Conservation (phyloP, 1,140 invertebrate species). For the Carposina sasakii region DNA sequence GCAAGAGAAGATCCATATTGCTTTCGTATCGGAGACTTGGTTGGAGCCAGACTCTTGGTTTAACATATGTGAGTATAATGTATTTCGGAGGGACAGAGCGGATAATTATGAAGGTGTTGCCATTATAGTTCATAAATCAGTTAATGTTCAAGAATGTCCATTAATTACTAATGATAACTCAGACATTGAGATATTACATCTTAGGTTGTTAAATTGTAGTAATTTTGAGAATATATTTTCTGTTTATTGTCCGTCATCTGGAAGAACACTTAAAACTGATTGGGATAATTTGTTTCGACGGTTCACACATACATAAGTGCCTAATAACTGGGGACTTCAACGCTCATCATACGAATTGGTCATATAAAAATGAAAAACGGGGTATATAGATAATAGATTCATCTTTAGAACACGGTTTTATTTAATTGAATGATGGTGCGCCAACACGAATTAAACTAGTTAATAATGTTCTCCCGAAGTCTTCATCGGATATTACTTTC, state of each 20-base stretch:
- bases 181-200: background rate
- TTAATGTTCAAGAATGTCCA: background rate
- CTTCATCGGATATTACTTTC: too few species aligned
- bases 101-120: constrained; percentile 3
- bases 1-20: constrained; percentile 6
- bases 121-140: constrained; percentile 1
- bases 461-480: too few species aligned
- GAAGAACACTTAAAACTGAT: background rate
- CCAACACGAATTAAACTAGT: constrained; percentile 1
- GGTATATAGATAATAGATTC: constrained; percentile 1
- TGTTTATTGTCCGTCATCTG: constrained; percentile 3
- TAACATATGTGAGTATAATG: constrained; percentile 3
- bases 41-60: background rate
- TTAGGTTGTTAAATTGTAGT: constrained; percentile 5
- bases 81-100: background rate
- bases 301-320: background rate
- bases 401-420: background rate
- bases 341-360: constrained; percentile 7
- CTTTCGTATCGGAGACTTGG: background rate
- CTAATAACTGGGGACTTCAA: background rate
- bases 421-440: constrained; percentile 3
- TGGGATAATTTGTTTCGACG: background rate
- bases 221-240: background rate
- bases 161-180: background rate
- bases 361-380: constrained; percentile 3